Evolutionary conservation across 2,888 invertebrate species (phyloP).

Genomic region (Eristalis intricaria): DNA sequence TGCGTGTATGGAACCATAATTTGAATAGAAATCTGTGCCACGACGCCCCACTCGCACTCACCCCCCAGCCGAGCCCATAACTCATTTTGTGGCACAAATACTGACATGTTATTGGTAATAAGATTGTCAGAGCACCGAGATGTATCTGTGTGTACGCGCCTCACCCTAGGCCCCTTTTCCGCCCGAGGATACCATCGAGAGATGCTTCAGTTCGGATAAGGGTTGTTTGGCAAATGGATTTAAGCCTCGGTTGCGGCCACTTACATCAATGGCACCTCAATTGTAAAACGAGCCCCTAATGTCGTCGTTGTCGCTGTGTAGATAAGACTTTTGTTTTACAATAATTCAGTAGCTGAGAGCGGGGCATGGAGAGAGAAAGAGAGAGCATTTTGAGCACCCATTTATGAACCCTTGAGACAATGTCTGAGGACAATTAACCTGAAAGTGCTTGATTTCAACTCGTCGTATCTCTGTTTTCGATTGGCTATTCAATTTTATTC

Average conservation of each 20-base stretch:
- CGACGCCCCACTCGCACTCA: neutral
- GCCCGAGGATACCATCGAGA: conserved; percentile 21
- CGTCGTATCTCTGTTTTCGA: conserved; percentile 3
- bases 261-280: conserved; percentile 25
- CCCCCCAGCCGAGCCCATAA: conserved; percentile 30
- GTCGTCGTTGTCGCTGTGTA: conserved; percentile 13
- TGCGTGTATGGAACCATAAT: conserved; percentile 22
- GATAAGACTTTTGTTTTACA: neutral
- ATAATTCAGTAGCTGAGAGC: neutral
- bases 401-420: neutral
- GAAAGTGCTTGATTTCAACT: neutral
- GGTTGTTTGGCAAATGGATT: conserved; percentile 8
- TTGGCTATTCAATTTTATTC: conserved; percentile 40
- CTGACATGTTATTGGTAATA: conserved; percentile 57
- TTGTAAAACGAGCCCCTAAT: conserved; percentile 35
- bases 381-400: neutral
- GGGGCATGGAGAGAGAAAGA: too few relatives aligned
- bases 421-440: neutral
- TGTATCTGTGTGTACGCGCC: neutral
- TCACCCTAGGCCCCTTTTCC: conserved; percentile 1
- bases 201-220: conserved; percentile 19
- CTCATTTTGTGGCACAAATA: conserved; percentile 57
- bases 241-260: conserved; percentile 49
- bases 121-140: conserved; percentile 38
- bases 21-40: conserved; percentile 63